Conservation (phyloP, 2,888 invertebrate species). For the Agonopterix alstromeriana region DNA sequence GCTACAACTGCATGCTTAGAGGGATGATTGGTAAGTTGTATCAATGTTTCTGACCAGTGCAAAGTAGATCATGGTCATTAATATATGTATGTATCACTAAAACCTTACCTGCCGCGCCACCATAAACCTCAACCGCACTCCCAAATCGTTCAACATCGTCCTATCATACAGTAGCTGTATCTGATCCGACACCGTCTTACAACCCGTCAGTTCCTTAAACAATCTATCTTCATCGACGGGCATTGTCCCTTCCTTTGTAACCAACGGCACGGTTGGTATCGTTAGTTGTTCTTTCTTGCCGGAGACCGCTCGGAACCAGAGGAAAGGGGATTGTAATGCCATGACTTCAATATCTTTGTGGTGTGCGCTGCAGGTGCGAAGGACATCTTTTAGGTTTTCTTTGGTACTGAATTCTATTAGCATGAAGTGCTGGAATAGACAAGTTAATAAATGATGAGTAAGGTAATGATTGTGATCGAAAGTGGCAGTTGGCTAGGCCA, state of each 20-base stretch:
- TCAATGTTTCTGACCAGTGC: too few species aligned
- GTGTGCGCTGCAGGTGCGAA: constrained; percentile 75
- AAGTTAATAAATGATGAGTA: background rate
- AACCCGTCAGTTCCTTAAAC: constrained; percentile 57
- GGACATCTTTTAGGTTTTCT: constrained; percentile 69
- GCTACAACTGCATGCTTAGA: too few species aligned
- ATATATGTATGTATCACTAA: background rate
- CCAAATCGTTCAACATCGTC: constrained; percentile 84
- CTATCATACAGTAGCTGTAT: constrained; percentile 78
- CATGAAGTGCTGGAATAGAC: constrained; percentile 79
- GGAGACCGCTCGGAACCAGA: constrained; percentile 81
- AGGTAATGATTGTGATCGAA: background rate
- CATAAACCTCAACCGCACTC: constrained; percentile 84
- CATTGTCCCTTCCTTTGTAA: constrained; percentile 63
- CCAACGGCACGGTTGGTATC: constrained; percentile 17
- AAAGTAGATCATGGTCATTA: too few species aligned
- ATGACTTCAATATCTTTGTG: constrained; percentile 76
- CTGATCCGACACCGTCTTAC: constrained; percentile 80
- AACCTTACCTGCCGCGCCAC: constrained; percentile 79
- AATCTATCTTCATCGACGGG: constrained; percentile 57
- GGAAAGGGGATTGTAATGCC: constrained; percentile 81
- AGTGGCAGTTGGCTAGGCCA: too few species aligned
- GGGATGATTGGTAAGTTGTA: too few species aligned
- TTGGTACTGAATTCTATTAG: constrained; percentile 82
- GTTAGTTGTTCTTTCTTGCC: constrained; percentile 34